phyloP scores from a whole-genome alignment of 2,888 invertebrate genomes.

The Cremastinae sp. region DNA sequence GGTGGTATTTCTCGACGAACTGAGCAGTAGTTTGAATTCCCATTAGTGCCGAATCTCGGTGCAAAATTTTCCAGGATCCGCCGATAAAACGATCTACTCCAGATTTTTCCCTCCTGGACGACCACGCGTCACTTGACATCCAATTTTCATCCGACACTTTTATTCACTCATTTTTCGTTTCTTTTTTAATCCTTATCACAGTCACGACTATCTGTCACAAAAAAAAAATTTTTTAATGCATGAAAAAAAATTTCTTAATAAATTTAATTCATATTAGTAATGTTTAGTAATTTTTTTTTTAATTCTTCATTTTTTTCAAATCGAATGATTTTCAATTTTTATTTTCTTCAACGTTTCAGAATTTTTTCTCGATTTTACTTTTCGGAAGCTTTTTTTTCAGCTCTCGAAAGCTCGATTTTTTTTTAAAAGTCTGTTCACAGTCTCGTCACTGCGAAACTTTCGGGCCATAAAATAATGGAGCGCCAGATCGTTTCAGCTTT shows the following conservation, averaged over 20 bases:
- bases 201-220: conserved; percentile 4
- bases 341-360: too few relatives aligned
- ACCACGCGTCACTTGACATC: conserved; percentile 71
- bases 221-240: too few relatives aligned
- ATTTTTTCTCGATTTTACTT: not conserved
- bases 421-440: conserved; percentile 31
- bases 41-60: conserved; percentile 77
- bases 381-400: conserved; percentile 13
- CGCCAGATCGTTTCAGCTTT: conserved; percentile 14
- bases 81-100: conserved; percentile 65
- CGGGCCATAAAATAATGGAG: conserved; percentile 5
- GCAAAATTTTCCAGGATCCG: conserved; percentile 67
- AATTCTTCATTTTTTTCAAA: too few relatives aligned
- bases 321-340: too few relatives aligned
- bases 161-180: conserved; percentile 11
- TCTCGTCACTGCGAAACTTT: conserved; percentile 23
- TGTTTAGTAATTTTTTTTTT: too few relatives aligned
- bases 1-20: conserved; percentile 79
- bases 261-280: too few relatives aligned
- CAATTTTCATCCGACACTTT: conserved; percentile 43
- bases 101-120: conserved; percentile 54
- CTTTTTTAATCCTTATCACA: conserved; percentile 44
- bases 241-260: too few relatives aligned
- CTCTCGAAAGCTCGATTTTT: not conserved
- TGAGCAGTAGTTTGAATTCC: conserved; percentile 80